A percentile compares a stretch with the other conserved stretches of the same genome.
Conservation (phyloP, 1,140 invertebrate genomes). For the Heliconius himera region DNA sequence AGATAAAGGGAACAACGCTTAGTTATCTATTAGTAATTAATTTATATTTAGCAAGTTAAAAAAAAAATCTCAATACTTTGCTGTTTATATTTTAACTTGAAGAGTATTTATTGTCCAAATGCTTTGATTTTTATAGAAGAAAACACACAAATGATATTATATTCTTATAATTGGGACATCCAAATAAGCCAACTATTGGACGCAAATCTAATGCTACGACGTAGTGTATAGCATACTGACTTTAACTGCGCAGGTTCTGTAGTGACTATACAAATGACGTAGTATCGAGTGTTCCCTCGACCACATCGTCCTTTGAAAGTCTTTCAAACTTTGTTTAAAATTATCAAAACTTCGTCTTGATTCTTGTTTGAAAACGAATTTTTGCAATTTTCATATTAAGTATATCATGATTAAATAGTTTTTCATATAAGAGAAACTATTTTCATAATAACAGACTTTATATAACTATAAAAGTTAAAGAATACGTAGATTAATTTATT, state of each 20-base stretch:
- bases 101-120: no score
- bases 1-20: no score
- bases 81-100: background rate
- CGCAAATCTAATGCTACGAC: constrained; percentile 11
- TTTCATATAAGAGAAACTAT: background rate
- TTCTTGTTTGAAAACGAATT: background rate
- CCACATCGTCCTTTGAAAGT: background rate
- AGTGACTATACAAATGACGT: constrained; percentile 10
- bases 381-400: background rate
- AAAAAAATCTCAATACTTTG: background rate
- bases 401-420: background rate
- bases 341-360: background rate
- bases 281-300: constrained; percentile 6
- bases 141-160: background rate
- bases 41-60: no score
- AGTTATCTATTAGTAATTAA: no score
- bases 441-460: background rate
- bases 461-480: background rate
- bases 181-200: background rate
- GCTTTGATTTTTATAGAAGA: no score
- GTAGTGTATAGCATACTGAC: background rate
- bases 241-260: constrained; percentile 25
- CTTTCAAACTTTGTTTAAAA: background rate
- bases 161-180: background rate
- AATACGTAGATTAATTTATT: background rate